Conservation (phyloP, 2,113 vertebrate species). For the Genyomyrus donnyi region DNA sequence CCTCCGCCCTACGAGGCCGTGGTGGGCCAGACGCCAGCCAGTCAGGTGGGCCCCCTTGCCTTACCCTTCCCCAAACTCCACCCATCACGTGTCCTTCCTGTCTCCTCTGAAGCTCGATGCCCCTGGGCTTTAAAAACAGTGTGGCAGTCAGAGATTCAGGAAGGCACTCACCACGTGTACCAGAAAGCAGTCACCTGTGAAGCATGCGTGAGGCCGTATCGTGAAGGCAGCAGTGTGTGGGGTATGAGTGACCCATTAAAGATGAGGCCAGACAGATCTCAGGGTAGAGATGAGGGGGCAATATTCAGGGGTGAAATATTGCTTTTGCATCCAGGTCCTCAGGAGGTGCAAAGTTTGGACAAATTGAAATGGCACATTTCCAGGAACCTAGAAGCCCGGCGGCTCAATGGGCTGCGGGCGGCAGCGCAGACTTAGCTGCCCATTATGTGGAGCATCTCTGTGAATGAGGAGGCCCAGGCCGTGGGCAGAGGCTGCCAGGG, state of each 20-base stretch:
- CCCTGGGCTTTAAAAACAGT: neutral
- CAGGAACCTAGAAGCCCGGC: neutral
- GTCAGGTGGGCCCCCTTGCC: conserved; percentile 68
- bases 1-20: conserved; percentile 92
- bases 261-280: neutral
- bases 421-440: neutral
- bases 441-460: neutral
- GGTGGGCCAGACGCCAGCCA: conserved; percentile 70
- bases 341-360: neutral
- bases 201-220: neutral
- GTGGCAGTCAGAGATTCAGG: neutral
- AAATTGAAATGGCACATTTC: conserved; percentile 15
- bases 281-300: neutral
- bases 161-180: neutral
- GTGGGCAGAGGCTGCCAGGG: neutral
- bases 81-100: neutral
- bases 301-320: neutral
- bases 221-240: neutral
- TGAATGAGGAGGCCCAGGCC: neutral
- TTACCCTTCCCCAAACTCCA: neutral
- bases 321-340: conserved; percentile 8
- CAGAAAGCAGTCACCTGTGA: neutral
- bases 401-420: neutral
- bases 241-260: neutral
- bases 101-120: neutral